phyloP scores from a whole-genome alignment of 2,888 invertebrate species.

The Elgonia sp. region DNA sequence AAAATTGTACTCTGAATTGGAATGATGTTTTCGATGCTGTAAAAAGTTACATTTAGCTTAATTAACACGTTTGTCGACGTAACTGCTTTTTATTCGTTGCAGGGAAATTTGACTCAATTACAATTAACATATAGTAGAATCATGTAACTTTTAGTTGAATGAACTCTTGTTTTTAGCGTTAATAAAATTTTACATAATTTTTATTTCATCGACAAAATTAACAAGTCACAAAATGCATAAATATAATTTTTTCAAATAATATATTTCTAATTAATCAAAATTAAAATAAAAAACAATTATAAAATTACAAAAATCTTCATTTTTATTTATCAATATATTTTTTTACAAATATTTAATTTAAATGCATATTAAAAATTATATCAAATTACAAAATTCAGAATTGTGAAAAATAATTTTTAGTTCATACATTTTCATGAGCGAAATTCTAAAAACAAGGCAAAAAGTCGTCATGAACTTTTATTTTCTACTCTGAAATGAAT shows the following conservation, averaged over 20 bases:
- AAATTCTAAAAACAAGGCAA: background rate
- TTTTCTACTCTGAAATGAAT: slow-evolving; percentile 12
- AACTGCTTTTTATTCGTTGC: background rate
- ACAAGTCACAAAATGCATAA: too few relatives aligned
- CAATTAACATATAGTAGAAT: background rate
- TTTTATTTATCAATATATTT: too few relatives aligned
- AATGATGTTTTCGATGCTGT: too few relatives aligned
- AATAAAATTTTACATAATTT: background rate
- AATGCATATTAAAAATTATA: background rate
- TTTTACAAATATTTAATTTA: too few relatives aligned
- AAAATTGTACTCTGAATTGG: too few relatives aligned
- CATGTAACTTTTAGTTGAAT: slow-evolving; percentile 2
- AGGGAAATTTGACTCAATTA: slow-evolving; percentile 8
- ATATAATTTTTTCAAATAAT: too few relatives aligned
- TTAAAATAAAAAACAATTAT: too few relatives aligned
- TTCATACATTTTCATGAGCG: background rate
- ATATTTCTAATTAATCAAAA: too few relatives aligned
- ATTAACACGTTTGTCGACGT: slow-evolving; percentile 2
- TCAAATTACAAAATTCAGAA: background rate
- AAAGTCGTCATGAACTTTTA: background rate
- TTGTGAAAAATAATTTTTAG: too few relatives aligned
- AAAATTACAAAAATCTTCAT: too few relatives aligned
- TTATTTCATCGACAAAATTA: too few relatives aligned
- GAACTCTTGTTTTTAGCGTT: background rate
- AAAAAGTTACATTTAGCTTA: slow-evolving; percentile 11